Base-by-base conservation (phyloP, 64 coral and sea anemone genomes). In the Pocillopora verrucosa region DNA sequence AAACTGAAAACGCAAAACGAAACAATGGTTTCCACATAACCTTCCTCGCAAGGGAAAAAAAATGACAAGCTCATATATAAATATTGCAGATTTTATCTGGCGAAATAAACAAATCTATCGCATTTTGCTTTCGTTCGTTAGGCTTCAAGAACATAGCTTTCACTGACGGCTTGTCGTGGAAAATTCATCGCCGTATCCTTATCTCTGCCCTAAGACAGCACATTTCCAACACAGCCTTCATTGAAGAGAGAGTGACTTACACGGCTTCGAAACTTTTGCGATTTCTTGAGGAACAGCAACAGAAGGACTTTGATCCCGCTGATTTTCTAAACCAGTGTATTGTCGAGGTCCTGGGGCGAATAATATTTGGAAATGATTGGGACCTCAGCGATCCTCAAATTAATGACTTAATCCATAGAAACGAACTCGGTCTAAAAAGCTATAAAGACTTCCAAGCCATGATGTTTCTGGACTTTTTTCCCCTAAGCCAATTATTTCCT, bases 351-450 rank as follows among this genome's bases (percentile, higher is more conserved):
- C 74, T 80, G 10, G 89, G 78, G 5, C 81, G 89, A 26, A 82
- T 90, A 74, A 73, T 80, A 9, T 90, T 90, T 58, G 89, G 89
- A 11, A 72, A 90, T 15, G 56, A 60, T 10, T 90, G 80, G 26
- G 82, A 79, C 22, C 36, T 59, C n/a, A 82, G 38, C 38, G 17
- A 36, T 35, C 77, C 80, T 35, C 73, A 82, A 51, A 74, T 69
- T 69, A 24, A n/a, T 24, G 22, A 69, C 20, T 69, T 69, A n/a
- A 69, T 69, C 65, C 24, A n/a, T n/a, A n/a, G 10, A n/a, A 69
- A 69, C 65, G 65, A 69, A 11, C 65, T 69, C 22, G 65, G 65
- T n/a, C 22, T 69, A n/a, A 69, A 69, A n/a, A 22, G 17, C 10
- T 69, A 69, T n/a, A 69, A 69, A n/a, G 65, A 69, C 3, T 69